Evolutionary conservation across 37 sponge, comb jelly and placozoan genomes (phyloP).

Genomic region (Axinella damicornis): DNA sequence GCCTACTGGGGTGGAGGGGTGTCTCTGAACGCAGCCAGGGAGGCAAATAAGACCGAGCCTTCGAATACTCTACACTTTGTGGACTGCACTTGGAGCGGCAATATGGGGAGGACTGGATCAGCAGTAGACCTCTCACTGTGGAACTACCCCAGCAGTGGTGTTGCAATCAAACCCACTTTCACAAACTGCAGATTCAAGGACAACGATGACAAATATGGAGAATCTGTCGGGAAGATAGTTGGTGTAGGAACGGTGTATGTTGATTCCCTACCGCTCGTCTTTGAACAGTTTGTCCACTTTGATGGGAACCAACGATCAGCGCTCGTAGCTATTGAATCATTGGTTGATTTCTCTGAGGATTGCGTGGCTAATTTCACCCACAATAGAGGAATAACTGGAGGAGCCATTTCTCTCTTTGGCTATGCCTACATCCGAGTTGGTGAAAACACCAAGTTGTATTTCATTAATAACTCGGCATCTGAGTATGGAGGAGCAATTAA

Average conservation of each 20-base stretch:
- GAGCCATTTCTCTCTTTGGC: slow-evolving; percentile 29
- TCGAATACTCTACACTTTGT: slow-evolving; percentile 42
- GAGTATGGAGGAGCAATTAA: slow-evolving; percentile 32
- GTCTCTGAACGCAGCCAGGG: slow-evolving; percentile 46
- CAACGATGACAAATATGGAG: not conserved
- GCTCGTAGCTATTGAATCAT: not conserved
- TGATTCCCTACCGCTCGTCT: slow-evolving; percentile 12
- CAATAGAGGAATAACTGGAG: slow-evolving; percentile 19
- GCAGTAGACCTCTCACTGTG: slow-evolving; percentile 17
- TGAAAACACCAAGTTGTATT: not conserved
- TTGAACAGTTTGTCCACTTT: not conserved
- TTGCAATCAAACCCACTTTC: not conserved
- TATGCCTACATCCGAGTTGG: slow-evolving; percentile 1
- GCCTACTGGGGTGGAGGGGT: slow-evolving; percentile 75
- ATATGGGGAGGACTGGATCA: slow-evolving; percentile 24
- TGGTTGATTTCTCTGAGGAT: not conserved
- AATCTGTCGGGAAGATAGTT: not conserved
- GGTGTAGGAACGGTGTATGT: slow-evolving; percentile 39
- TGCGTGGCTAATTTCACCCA: not conserved
- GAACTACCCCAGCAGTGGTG: not conserved
- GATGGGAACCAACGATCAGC: slow-evolving; percentile 10
- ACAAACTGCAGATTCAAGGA: not conserved
- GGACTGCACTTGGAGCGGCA: slow-evolving; percentile 30
- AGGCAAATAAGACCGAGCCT: not conserved
- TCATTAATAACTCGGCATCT: slow-evolving; percentile 12